Evolutionary conservation across 2,888 invertebrate species (phyloP).

Genomic region (Caenorhabditis sp.): DNA sequence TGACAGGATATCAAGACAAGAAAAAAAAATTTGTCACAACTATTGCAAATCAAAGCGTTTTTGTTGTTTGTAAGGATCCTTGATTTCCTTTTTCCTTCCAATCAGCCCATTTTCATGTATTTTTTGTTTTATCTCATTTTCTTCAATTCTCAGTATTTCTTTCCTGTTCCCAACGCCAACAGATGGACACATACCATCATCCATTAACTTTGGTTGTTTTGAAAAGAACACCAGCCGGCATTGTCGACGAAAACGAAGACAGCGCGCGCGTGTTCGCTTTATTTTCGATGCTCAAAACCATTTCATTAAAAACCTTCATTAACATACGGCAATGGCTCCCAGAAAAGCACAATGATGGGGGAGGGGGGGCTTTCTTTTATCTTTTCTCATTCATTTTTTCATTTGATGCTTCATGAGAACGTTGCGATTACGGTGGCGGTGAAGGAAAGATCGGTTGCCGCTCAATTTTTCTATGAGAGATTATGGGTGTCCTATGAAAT

Average conservation of each 20-base stretch:
- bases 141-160: background rate
- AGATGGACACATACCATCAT: background rate
- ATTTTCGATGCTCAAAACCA: conserved; percentile 54
- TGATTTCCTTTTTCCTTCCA: background rate
- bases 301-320: conserved; percentile 63
- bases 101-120: background rate
- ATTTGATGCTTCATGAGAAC: background rate
- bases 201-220: conserved; percentile 2
- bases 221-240: conserved; percentile 32
- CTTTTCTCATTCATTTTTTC: conserved; percentile 16
- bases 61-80: too few relatives aligned
- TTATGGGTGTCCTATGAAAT: too few relatives aligned
- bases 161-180: too few relatives aligned
- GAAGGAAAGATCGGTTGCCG: too few relatives aligned
- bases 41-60: too few relatives aligned
- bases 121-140: background rate
- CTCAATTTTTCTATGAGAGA: too few relatives aligned
- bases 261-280: conserved; percentile 23
- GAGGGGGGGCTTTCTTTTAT: conserved; percentile 23
- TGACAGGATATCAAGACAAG: too few relatives aligned
- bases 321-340: conserved; percentile 51
- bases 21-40: too few relatives aligned
- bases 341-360: conserved; percentile 30
- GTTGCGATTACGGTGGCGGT: conserved; percentile 25
- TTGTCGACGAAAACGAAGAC: too few relatives aligned